phyloP scores from a whole-genome alignment of 2,113 vertebrate species.

The Rattus rattus region DNA sequence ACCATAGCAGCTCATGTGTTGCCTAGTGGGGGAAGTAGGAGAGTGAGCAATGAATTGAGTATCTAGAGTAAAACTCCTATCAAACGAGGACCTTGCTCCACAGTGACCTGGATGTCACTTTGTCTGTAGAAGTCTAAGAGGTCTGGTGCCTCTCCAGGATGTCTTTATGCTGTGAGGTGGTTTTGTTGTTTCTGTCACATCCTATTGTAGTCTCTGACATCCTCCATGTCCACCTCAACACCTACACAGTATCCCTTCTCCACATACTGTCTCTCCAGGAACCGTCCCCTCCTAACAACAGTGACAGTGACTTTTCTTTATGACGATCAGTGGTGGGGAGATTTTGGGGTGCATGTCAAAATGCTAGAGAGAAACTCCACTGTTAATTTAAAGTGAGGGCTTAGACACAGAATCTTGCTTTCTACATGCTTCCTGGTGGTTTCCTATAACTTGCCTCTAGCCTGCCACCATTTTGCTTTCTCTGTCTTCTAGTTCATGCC shows the following conservation, averaged over 20 bases:
- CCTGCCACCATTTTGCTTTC: background rate
- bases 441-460: background rate
- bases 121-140: background rate
- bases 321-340: no score
- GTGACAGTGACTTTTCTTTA: background rate
- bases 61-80: no score
- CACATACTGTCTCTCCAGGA: background rate
- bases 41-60: background rate
- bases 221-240: background rate
- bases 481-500: background rate
- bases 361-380: background rate
- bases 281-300: background rate
- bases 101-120: background rate
- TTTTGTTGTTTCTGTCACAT: background rate
- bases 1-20: background rate
- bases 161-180: background rate
- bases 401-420: background rate
- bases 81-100: background rate
- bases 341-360: background rate
- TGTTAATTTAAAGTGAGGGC: background rate
- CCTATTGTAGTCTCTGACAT: background rate
- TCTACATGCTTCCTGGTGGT: background rate
- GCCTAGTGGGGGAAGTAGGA: background rate
- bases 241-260: background rate
- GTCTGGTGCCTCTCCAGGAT: background rate